Conservation (phyloP, 2,888 invertebrate species). For the Agriopis leucophaearia region DNA sequence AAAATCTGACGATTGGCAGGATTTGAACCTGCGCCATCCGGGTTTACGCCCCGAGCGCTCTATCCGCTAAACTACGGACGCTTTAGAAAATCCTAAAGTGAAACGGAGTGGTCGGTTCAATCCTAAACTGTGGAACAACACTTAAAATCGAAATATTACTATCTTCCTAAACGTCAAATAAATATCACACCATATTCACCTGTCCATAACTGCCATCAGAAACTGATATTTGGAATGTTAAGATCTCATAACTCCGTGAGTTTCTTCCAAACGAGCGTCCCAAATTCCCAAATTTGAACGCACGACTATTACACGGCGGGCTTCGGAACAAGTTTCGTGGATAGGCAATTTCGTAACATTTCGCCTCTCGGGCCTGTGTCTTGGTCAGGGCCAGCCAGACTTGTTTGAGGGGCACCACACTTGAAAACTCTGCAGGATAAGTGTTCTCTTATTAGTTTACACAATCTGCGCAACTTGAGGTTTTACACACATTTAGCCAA, state of each 20-base stretch:
- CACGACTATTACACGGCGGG: conserved; percentile 50
- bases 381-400: conserved; percentile 81
- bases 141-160: too few relatives aligned
- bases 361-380: conserved; percentile 78
- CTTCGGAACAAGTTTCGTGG: conserved; percentile 68
- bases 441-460: not conserved
- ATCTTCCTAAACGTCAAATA: not conserved
- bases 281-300: conserved; percentile 56
- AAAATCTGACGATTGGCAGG: too few relatives aligned
- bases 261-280: conserved; percentile 39
- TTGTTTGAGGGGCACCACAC: conserved; percentile 38
- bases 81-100: too few relatives aligned
- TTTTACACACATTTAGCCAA: too few relatives aligned
- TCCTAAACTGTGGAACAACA: too few relatives aligned
- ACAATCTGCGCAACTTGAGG: too few relatives aligned
- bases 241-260: conserved; percentile 30
- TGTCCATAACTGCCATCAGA: conserved; percentile 20
- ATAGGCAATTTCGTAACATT: conserved; percentile 81
- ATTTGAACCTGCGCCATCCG: too few relatives aligned
- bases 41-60: too few relatives aligned
- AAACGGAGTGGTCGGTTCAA: too few relatives aligned
- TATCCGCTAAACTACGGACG: too few relatives aligned
- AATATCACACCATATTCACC: conserved; percentile 23
- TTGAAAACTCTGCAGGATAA: conserved; percentile 25
- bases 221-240: conserved; percentile 33